A percentile compares a stretch with the other conserved stretches of the same genome.
phyloP scores from a whole-genome alignment of 1,140 invertebrate species.

The Drosophila rhopaloa region DNA sequence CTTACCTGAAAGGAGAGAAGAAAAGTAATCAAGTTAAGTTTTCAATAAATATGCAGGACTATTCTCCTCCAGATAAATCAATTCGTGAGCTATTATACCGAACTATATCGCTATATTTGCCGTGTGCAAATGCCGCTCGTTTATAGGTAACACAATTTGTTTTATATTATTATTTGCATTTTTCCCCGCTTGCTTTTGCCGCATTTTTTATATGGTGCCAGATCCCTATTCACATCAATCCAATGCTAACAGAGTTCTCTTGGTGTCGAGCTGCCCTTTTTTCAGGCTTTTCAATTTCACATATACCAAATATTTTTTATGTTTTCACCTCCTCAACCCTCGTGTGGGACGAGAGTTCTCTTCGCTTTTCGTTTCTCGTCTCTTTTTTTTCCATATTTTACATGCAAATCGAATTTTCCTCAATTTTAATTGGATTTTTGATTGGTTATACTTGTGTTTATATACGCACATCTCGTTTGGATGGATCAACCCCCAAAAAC shows the following conservation, averaged over 20 bases:
- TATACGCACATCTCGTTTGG: slow-evolving; percentile 73
- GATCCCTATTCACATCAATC: slow-evolving; percentile 66
- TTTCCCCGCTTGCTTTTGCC: slow-evolving; percentile 22
- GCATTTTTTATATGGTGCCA: slow-evolving; percentile 22
- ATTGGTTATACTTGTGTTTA: slow-evolving; percentile 84
- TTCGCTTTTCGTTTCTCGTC: slow-evolving; percentile 41
- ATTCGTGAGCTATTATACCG: slow-evolving; percentile 12
- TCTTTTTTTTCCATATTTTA: slow-evolving; percentile 80
- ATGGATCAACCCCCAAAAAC: slow-evolving; percentile 27
- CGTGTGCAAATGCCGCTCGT: slow-evolving; percentile 62
- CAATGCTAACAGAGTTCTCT: slow-evolving; percentile 57
- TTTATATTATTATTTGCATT: slow-evolving; percentile 76
- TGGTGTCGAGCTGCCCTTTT: slow-evolving; percentile 69
- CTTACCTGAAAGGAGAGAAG: slow-evolving; percentile 61
- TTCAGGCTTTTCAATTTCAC: slow-evolving; percentile 80
- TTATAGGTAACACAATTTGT: slow-evolving; percentile 76
- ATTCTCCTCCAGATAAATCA: slow-evolving; percentile 11
- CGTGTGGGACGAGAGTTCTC: slow-evolving; percentile 7
- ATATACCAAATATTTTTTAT: slow-evolving; percentile 82
- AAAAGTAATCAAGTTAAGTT: not conserved
- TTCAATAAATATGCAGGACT: not conserved
- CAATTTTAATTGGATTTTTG: slow-evolving; percentile 85
- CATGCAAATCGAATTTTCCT: slow-evolving; percentile 85
- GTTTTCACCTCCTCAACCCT: slow-evolving; percentile 35
- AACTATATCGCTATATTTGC: slow-evolving; percentile 16